Evolutionary conservation across 2,888 invertebrate species (phyloP), one percentile per base, ranked within the genome.

Genomic region (Balanococcus diminutus): DNA sequence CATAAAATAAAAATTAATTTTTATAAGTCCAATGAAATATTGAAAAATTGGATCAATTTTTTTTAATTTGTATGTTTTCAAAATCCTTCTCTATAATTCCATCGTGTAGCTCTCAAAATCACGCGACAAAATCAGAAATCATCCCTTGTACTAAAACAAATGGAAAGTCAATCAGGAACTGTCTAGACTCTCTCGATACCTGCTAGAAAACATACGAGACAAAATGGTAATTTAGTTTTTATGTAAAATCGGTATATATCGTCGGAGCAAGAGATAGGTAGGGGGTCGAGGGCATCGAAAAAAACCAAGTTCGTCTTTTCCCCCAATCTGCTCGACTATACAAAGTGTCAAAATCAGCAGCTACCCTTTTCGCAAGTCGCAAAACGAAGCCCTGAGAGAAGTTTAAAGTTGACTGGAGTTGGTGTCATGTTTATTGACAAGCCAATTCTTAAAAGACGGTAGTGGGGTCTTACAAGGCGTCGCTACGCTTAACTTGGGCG

Each of bases 341-440:
- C 46, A 85, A 85, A 85, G 85, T 85, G 85, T 85, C 85, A 85
- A 85, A 85, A 85, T 85, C 85, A 85, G 79, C 85, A 85, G 39
- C 85, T 72, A 85, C 85, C 85, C 85, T 85, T 85, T 85, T 85
- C 36, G 79, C 72, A 11, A n/a, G n/a, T n/a, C n/a, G n/a, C n/a
- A n/a, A n/a, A 83, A 46, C 22, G 36, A 79, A 79, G 28, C 79
- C 31, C 72, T 28, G 8, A 56, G 51, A 39, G 42, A 85, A 79
- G 75, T 85, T 75, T 72, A 39, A 51, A 75, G 85, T 79, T 85
- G 75, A 85, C 85, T 85, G 85, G 85, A 85, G 85, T 86, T 81
- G 86, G 87, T 88, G 87, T 87, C 87, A 87, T 87, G 87, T 87
- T 87, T 87, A 88, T 88, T 87, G 88, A 88, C 88, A 88, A 88